Base-by-base conservation (phyloP, 2,113 vertebrate genomes). In the Porphyrio hochstetteri region DNA sequence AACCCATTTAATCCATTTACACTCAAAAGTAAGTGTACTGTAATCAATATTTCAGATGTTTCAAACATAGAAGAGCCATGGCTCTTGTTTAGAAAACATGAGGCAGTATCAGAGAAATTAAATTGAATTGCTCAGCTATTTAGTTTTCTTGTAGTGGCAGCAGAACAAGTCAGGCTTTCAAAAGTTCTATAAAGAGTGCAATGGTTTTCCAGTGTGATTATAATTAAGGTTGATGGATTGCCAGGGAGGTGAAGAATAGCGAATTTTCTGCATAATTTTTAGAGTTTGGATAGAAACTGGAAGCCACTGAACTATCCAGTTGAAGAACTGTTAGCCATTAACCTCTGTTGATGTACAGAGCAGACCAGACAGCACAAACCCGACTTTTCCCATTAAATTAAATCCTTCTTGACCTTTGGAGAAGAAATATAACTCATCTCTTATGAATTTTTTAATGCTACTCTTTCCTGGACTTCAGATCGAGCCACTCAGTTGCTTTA, bases 61-160 rank as follows among this genome's bases (percentile, higher is more conserved):
- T 93, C 48, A 88, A 69, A 59, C 61, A 88, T 92, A 75, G 78
- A 46, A 81, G 87, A 93, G 63, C 61, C 88, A 59, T 93, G 57
- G 46, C 19, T 94, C 42, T 79, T 97, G 74, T 88, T 97, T 96
- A 91, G 92, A 93, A 97, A 97, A 93, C 88, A 77, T 24, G 42
- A 97, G 65, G 59, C 82, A 82, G 24, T 75, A 55, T 52, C 23
- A 27, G 50, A 94, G 67, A 96, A 97, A 96, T 97, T 96, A 94
- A 96, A 97, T 95, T 95, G 95, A 97, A 96, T 97, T 86, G 75
- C 68, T 93, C 52, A 87, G 65, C 19, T 82, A 59, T 96, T 97
- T 95, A 71, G 33, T 71, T 97, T 95, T 89, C 67, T 94, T 92
- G 68, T 88, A 96, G 96, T 82, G 69, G 60, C 59, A 94, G 85